Conservation (phyloP, 2,888 invertebrate species). For the Platycheirus rosarum region DNA sequence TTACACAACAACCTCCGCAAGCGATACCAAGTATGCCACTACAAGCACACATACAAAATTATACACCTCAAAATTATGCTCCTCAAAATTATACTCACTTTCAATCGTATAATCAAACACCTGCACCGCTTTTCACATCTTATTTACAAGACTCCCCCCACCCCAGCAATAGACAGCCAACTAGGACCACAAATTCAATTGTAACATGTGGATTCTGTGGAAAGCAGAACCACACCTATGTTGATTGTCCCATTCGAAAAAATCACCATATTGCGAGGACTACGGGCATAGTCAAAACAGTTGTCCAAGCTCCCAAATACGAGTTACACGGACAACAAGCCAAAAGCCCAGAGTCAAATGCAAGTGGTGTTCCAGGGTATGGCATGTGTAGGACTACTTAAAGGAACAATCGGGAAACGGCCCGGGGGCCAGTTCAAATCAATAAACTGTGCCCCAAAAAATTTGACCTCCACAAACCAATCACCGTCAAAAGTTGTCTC, state of each 20-base stretch:
- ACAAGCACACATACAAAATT: no score
- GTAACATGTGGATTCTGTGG: no score
- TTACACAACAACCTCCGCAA: no score
- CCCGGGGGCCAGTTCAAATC: conserved; percentile 8
- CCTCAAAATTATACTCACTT: no score
- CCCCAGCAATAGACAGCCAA: conserved; percentile 13
- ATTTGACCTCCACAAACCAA: not conserved
- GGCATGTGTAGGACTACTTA: not conserved
- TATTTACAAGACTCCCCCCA: not conserved
- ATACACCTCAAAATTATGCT: no score
- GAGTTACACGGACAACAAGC: not conserved
- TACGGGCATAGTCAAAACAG: conserved; percentile 5
- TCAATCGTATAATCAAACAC: not conserved
- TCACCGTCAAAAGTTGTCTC: no score
- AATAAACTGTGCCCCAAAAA: conserved; percentile 4
- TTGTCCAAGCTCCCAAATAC: not conserved
- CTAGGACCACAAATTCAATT: conserved; percentile 1
- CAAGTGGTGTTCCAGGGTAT: conserved; percentile 19
- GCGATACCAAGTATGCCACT: no score
- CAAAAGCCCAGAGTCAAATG: not conserved
- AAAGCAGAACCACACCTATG: no score
- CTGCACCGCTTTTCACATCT: not conserved
- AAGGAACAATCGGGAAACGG: conserved; percentile 8
- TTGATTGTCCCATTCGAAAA: no score
- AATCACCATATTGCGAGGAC: conserved; percentile 1